Base-by-base conservation (phyloP, 2,797 vertebrate species). In the Epinephelus coioides region DNA sequence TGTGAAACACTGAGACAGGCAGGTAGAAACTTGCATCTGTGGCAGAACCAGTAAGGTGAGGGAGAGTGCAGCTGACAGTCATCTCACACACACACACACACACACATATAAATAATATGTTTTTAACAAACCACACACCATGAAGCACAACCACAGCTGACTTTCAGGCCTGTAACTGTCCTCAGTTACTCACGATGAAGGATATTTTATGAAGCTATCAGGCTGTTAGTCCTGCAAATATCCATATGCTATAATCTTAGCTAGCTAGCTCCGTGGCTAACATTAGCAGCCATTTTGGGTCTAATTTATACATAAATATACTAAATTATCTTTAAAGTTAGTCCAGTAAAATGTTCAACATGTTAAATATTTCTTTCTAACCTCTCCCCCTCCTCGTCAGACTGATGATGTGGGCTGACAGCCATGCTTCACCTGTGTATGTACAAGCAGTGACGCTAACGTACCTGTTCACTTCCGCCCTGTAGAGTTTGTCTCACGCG, bases 1-100 rank as follows among this genome's bases (percentile, higher is more conserved):
- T 87, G 89, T 87, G 94, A 94, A 95, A 96, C 89, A 74, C 40
- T 64, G 55, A 64, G 67, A 38, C 85, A 79, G 86, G 85, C 94
- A 93, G 73, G 93, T 85, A 93, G 92, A 95, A 95, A 96, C 95
- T 74, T 89, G 93, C 61, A 57, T n/a, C 73, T 89, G 95, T 92
- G 86, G 94, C 83, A 89, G 85, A 96, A 96, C 96, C 95, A 85
- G 95, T 62, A 93, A 76, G 73, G 89, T 74, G 83, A 94, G 94
- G 83, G 75, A 67, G 49, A 73, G 62, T 47, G 50, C 77, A 84
- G 76, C 43, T 86, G 85, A 66, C 69, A 69, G 34, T 44, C 53
- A 17, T n/a, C 23, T 44, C 64, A 56, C 47, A 47, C 38, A 50
- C 8, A 69, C 64, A 56, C 47, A 47, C 38, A 50, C 8, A 69